Evolutionary conservation across 2,113 vertebrate genomes (phyloP), one percentile per base, ranked within the genome.

Genomic region (Pseudorectes ferrugineus): DNA sequence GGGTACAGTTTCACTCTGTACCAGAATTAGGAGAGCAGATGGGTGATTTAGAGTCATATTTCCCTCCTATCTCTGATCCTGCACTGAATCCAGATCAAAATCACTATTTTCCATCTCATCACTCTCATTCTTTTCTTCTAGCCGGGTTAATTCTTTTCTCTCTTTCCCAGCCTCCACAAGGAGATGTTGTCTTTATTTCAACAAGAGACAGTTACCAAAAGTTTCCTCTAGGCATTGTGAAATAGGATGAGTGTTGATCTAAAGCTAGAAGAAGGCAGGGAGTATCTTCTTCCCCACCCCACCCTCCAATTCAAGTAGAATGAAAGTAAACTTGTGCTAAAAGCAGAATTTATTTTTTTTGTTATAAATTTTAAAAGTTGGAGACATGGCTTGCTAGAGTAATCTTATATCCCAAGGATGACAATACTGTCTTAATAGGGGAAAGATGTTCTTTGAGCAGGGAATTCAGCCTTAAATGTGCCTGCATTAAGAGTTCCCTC

Each of bases 11-110:
- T 95, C 94, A 80, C 95, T 93, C 91, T 97, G 96, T 97, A 94
- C 95, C 88, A 97, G 85, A 93, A 96, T 90, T 85, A 92, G 67
- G 94, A 96, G 94, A 95, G 88, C 96, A 97, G 96, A 97, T 97
- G 96, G 96, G 85, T 96, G 94, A 86, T 91, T 85, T 95, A 88
- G 92, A 97, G 96, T 96, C 93, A 95, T 89, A 57, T 82, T 94
- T 93, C 90, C 71, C 93, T 95, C 81, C 58, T 82, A 90, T 96
- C 62, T 89, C 88, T 92, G 93, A 92, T 97, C 88, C 82, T 95
- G 90, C 92, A 93, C 88, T 93, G 62, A 93, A 82, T 93, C 88
- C 90, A 94, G 81, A 97, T 89, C 90, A 94, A 93, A 93, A 95
- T 95, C 55, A 66, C 85, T 93, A 10, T 95, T 94, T 95, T 94